phyloP scores from a whole-genome alignment of 2,888 invertebrate species.

The Asteroscopus sphinx region DNA sequence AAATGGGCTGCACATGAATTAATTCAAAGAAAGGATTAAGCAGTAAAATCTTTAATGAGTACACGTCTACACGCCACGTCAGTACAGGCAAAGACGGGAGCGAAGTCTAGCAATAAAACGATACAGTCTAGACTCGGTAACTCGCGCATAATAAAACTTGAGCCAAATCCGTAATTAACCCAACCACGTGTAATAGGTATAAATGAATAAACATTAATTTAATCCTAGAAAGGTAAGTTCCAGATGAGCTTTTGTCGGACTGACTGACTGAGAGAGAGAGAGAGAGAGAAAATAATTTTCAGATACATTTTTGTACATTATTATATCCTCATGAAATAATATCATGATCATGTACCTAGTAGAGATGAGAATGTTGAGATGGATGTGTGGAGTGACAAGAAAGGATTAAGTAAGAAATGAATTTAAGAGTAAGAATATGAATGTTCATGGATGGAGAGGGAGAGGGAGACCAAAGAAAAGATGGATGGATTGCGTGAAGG shows the following conservation, averaged over 20 bases:
- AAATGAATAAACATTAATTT: not conserved
- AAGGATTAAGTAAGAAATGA: too few relatives aligned
- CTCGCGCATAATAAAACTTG: constrained; percentile 33
- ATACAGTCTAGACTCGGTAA: constrained; percentile 50
- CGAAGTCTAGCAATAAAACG: constrained; percentile 27
- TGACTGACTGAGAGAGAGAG: too few relatives aligned
- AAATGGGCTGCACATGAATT: not conserved
- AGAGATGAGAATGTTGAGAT: too few relatives aligned
- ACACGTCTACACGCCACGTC: constrained; percentile 34
- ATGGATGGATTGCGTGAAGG: too few relatives aligned
- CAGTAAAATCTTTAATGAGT: constrained; percentile 28
- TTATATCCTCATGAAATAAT: too few relatives aligned
- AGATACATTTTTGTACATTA: not conserved
- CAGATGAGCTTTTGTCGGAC: too few relatives aligned
- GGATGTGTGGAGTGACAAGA: too few relatives aligned
- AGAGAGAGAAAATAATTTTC: too few relatives aligned
- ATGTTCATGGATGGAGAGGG: too few relatives aligned
- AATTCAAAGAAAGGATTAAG: constrained; percentile 33
- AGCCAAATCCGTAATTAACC: constrained; percentile 44
- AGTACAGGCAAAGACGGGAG: constrained; percentile 17
- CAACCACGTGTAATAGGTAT: constrained; percentile 18
- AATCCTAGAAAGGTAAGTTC: not conserved
- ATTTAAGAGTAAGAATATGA: too few relatives aligned
- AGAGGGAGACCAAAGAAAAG: too few relatives aligned
- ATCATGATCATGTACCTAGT: too few relatives aligned